A percentile compares a stretch with the other conserved stretches of the same genome.
Evolutionary conservation across 1,140 invertebrate genomes (phyloP).

Genomic region (Drosophila lacteicornis): DNA sequence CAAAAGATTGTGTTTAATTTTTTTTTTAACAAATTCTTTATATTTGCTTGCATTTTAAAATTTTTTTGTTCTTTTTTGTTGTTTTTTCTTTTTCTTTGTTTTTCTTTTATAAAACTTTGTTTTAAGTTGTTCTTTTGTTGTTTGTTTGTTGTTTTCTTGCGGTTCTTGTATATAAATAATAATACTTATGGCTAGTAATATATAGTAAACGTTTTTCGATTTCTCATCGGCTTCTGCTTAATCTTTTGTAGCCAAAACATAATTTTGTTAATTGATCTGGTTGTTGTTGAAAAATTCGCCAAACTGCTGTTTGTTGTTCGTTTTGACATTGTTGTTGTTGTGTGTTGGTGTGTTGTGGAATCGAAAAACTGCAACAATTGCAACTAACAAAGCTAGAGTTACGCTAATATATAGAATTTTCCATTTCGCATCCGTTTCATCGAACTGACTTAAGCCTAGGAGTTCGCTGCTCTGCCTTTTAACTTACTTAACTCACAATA

Average conservation of each 20-base stretch:
- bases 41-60: conserved; percentile 68
- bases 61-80: conserved; percentile 47
- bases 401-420: conserved; percentile 55
- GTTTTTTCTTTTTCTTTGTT: conserved; percentile 32
- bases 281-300: conserved; percentile 13
- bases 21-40: conserved; percentile 77
- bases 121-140: conserved; percentile 75
- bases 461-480: conserved; percentile 60
- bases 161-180: conserved; percentile 81
- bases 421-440: conserved; percentile 17
- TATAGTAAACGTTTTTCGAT: conserved; percentile 82
- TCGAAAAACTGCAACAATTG: conserved; percentile 82
- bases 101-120: conserved; percentile 82
- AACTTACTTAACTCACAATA: conserved; percentile 57
- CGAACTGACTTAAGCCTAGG: conserved; percentile 60
- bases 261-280: conserved; percentile 60
- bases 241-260: conserved; percentile 60
- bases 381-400: conserved; percentile 82
- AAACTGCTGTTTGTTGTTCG: conserved; percentile 27
- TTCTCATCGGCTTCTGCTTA: conserved; percentile 41
- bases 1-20: conserved; percentile 26
- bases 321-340: conserved; percentile 27
- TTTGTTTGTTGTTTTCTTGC: conserved; percentile 56
- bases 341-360: conserved; percentile 46
- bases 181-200: conserved; percentile 81